phyloP scores from a whole-genome alignment of 2,888 invertebrate genomes.

The Xylocampa areola region DNA sequence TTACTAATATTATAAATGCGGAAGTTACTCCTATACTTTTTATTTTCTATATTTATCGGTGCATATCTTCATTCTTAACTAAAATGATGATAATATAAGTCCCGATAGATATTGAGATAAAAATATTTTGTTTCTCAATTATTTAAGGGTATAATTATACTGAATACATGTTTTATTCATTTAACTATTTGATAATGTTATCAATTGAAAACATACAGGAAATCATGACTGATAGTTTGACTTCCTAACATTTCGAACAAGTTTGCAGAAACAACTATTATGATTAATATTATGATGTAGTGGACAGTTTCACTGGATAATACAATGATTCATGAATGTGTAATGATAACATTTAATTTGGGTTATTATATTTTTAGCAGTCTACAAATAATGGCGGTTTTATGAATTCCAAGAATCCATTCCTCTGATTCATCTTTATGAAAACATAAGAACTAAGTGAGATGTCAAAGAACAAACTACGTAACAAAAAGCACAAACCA shows the following conservation, averaged over 20 bases:
- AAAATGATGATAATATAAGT: too few species aligned
- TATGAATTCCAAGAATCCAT: slow-evolving; percentile 85
- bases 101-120: too few species aligned
- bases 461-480: slow-evolving; percentile 77
- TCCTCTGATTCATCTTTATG: slow-evolving; percentile 76
- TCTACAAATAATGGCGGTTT: slow-evolving; percentile 79
- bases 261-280: slow-evolving; percentile 34
- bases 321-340: slow-evolving; percentile 36
- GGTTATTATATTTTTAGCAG: slow-evolving; percentile 70
- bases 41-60: slow-evolving; percentile 50
- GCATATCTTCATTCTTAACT: neutral
- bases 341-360: slow-evolving; percentile 51
- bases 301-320: slow-evolving; percentile 11
- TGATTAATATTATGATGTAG: slow-evolving; percentile 6
- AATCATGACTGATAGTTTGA: slow-evolving; percentile 54
- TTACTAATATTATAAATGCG: too few species aligned
- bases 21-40: too few species aligned
- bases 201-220: slow-evolving; percentile 61
- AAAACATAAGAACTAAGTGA: slow-evolving; percentile 67
- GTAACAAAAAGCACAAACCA: slow-evolving; percentile 85
- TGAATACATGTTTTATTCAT: slow-evolving; percentile 1
- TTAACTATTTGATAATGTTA: slow-evolving; percentile 52
- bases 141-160: too few species aligned
- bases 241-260: slow-evolving; percentile 31
- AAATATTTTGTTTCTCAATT: too few species aligned